Evolutionary conservation across 2,888 invertebrate genomes (phyloP), one percentile per base, ranked within the genome.

Genomic region (Labia minor): DNA sequence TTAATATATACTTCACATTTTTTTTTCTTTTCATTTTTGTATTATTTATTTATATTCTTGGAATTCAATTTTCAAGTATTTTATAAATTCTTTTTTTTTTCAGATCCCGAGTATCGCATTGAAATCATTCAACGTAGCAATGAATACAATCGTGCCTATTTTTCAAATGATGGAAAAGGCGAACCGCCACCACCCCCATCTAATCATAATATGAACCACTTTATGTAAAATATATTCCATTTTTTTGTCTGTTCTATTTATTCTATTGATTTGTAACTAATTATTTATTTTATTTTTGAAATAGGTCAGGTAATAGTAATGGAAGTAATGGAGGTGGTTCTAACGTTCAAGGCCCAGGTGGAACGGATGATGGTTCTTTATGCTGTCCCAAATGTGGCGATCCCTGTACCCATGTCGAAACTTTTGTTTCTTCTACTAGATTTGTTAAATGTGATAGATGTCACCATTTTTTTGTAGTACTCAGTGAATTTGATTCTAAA

Each of bases 381-480:
- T 88, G 88, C n/a, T 97, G 97, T 76, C 96, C 96, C 1, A 95
- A 95, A 78, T 97, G 97, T 78, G 95, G 95, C 1, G 94, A 94
- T 78, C 92, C 95, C n/a, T 96, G 95, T 79, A 93, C 94, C 1
- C 94, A 95, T 78, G 95, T 96, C 68, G 95, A 95, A 80, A 95
- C 95, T 1, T 95, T 96, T 81, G 95, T 96, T 73, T 93, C 85
- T 68, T 95, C 95, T 65, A 95, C 95, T 62, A 85, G 95, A 72
- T 97, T 97, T 80, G 96, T 97, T 37, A 96, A 95, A 80, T 97
- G 97, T 80, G 95, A 96, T 78, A 96, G 95, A 78, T 97, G 97
- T 76, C 94, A 95, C 79, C 95, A 96, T 77, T 96, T 97, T 82
- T 97, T 96, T 78, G 95, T 96, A 37, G 95, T 97, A 20, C 82